A percentile compares a stretch with the other conserved stretches of the same genome.
Evolutionary conservation across 2,113 vertebrate species (phyloP).

Genomic region (Pipra filicauda): DNA sequence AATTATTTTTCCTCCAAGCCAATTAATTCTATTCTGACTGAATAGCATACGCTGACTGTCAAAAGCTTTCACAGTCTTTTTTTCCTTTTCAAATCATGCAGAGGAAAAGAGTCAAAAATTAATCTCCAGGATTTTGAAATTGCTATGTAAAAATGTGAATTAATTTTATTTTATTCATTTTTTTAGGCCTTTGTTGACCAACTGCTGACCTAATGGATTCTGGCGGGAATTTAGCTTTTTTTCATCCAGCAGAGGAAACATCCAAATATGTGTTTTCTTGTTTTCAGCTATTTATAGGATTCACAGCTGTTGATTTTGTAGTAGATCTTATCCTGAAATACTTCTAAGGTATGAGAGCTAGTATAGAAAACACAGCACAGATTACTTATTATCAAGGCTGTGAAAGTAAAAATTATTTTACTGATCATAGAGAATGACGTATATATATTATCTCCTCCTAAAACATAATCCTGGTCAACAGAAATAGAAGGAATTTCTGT

Average conservation of each 20-base stretch:
- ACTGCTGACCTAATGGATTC: background rate
- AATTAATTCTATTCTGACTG: constrained; percentile 19
- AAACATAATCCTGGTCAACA: background rate
- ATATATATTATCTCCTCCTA: background rate
- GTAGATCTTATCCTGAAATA: background rate
- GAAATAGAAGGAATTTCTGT: background rate
- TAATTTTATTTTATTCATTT: background rate
- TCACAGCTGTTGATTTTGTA: background rate
- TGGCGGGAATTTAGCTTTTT: background rate
- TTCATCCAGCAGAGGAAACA: background rate
- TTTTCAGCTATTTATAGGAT: background rate
- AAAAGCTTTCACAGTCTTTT: constrained; percentile 6
- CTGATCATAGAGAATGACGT: background rate
- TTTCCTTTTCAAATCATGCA: background rate
- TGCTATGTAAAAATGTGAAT: background rate
- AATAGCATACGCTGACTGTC: background rate
- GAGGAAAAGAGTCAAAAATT: background rate
- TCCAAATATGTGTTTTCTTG: background rate
- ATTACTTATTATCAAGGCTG: background rate
- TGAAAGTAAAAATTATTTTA: background rate
- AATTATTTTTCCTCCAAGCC: constrained; percentile 57
- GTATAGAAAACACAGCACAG: background rate
- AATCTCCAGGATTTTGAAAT: background rate
- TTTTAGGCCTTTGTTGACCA: background rate
- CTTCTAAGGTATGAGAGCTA: background rate